phyloP scores from a whole-genome alignment of 2,888 invertebrate genomes.

The Erebia ligea region DNA sequence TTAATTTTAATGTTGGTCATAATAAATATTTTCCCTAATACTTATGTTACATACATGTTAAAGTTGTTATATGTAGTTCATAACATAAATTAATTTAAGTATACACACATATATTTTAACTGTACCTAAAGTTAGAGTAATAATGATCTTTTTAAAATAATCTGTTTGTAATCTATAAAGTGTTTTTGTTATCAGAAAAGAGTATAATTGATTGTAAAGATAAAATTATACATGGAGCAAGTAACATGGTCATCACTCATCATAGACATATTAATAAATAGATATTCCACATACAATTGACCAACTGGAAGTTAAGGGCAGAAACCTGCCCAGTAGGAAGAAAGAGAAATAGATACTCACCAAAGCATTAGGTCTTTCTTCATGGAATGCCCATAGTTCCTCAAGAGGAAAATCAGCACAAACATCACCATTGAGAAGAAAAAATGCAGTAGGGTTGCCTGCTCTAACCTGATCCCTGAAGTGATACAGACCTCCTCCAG shows the following conservation, averaged over 20 bases:
- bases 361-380: conserved; percentile 79
- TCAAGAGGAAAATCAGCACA: conserved; percentile 97
- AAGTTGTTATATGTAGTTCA: too few species aligned
- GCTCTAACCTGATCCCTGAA: conserved; percentile 97
- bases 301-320: too few species aligned
- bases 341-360: conserved; percentile 67
- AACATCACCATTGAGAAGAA: conserved; percentile 98
- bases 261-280: conserved; percentile 18
- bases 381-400: conserved; percentile 91
- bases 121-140: too few species aligned
- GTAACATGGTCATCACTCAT: too few species aligned
- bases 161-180: not conserved
- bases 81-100: too few species aligned
- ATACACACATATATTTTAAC: too few species aligned
- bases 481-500: conserved; percentile 98
- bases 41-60: too few species aligned
- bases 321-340: too few species aligned
- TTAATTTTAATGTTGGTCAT: too few species aligned
- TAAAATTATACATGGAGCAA: not conserved
- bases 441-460: conserved; percentile 94
- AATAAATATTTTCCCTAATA: too few species aligned
- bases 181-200: not conserved
- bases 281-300: too few species aligned
- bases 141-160: not conserved
- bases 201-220: not conserved